Evolutionary conservation across 2,113 vertebrate genomes (phyloP), one percentile per base, ranked within the genome.

Genomic region (Mionectes macconnelli): DNA sequence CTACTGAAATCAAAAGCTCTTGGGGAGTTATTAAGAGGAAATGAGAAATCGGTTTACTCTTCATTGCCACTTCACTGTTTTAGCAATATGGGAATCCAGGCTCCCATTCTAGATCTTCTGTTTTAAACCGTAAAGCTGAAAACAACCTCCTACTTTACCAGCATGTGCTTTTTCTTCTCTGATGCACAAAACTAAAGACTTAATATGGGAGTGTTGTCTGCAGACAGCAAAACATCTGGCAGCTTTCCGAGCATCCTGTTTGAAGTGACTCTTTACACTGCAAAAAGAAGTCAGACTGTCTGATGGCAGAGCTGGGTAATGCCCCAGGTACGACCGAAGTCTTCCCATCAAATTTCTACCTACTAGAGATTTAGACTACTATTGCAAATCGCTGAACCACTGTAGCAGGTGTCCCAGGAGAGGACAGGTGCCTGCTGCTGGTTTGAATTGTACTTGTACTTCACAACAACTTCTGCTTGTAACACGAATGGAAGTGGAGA

Each of bases 171-270:
- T 82, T 87, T 77, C 85, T 88, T 73, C 42, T 69, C 62, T 62
- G 85, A 84, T 89, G 56, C 77, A 84, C 45, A 78, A 91, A 75
- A 39, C 66, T 44, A 40, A 91, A 91, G 66, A 76, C 77, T 87
- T 92, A 56, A 91, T 57, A 87, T 27, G 53, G 35, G 57, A 95
- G 33, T 44, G 87, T 8, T 93, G 88, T 80, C 89, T 90, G 72
- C 75, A 90, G 79, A 69, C 45, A 73, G 86, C 75, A 94, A 80
- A 95, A 94, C 83, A 90, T 35, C 88, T 90, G 94, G 90, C 94
- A 86, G 76, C 68, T n/a, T 90, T 80, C 78, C 0, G 14, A 90
- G 94, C 67, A n/a, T 33, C 59, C 83, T 55, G 14, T 24, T 14
- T 59, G 82, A 82, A 60, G 69, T 2, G 20, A 11, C 75, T 94